Conservation (phyloP, 53 echinoderm and acorn worm species). For the Temnopleurus reevesii region DNA sequence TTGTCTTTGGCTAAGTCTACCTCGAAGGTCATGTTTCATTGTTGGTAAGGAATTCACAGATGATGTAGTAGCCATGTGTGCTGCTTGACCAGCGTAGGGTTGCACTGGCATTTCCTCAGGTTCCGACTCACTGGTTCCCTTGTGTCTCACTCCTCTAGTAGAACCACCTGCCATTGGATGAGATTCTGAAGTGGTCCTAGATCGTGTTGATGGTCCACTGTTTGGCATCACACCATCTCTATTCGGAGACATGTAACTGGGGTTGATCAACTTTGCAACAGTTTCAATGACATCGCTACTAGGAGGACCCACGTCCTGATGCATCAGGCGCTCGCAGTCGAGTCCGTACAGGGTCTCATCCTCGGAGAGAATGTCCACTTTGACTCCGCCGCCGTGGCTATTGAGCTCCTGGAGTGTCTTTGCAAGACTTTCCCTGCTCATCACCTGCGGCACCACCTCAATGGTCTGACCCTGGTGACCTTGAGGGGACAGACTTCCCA, state of each 20-base stretch:
- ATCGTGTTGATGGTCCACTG: background rate
- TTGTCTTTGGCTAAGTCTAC: background rate
- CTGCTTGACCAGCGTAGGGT: background rate
- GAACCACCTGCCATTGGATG: background rate
- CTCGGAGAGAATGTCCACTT: background rate
- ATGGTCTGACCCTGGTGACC: background rate
- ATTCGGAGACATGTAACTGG: background rate
- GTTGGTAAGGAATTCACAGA: background rate
- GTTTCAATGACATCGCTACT: background rate
- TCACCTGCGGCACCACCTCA: conserved; percentile 3
- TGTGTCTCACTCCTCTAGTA: background rate
- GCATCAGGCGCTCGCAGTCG: background rate
- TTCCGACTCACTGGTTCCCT: background rate
- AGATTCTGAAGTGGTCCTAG: background rate
- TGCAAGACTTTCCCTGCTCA: conserved; percentile 27
- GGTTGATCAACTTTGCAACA: background rate
- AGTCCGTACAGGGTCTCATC: background rate
- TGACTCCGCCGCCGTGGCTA: background rate
- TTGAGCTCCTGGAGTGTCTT: conserved; percentile 19
- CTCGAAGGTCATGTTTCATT: conserved; percentile 1
- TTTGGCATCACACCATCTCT: background rate
- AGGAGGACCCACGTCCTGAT: background rate
- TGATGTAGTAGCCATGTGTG: background rate
- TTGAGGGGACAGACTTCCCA: background rate
- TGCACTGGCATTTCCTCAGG: background rate